Percentiles rank a stretch among this genome's conserved stretches.
phyloP scores from a whole-genome alignment of 2,888 invertebrate genomes.

The Notodonta dromedarius region DNA sequence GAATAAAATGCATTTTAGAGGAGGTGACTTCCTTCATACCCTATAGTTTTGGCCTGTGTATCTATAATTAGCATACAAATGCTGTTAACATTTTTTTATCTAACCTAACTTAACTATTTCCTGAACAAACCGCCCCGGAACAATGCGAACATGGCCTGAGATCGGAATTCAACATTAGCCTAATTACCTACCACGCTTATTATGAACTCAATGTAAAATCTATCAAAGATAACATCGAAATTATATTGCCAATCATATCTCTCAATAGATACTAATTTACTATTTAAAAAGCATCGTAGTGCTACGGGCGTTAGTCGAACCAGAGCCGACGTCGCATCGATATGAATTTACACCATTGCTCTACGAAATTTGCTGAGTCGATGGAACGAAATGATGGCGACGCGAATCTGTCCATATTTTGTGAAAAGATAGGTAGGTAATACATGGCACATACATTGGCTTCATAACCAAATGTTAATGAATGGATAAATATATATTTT shows the following conservation, averaged over 20 bases:
- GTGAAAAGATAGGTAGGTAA: background rate
- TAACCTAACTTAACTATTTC: too few species aligned
- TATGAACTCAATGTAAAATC: background rate
- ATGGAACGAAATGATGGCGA: conserved; percentile 18
- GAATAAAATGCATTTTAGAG: too few species aligned
- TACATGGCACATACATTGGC: background rate
- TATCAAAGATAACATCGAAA: conserved; percentile 19
- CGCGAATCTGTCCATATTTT: background rate
- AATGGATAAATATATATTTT: too few species aligned
- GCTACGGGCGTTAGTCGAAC: conserved; percentile 16
- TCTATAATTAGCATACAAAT: too few species aligned
- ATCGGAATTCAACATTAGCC: background rate
- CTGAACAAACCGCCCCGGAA: too few species aligned
- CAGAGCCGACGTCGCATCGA: conserved; percentile 17
- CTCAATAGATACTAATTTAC: conserved; percentile 32
- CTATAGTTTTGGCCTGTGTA: too few species aligned
- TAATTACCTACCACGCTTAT: background rate
- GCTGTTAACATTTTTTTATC: too few species aligned
- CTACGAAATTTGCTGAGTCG: conserved; percentile 14
- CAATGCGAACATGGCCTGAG: background rate
- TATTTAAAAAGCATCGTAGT: conserved; percentile 17
- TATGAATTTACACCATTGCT: conserved; percentile 28
- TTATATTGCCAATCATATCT: conserved; percentile 28
- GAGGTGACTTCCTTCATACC: too few species aligned
- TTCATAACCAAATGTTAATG: too few species aligned